Evolutionary conservation across 2,797 vertebrate genomes (phyloP).

Genomic region (Psittacula derbiana): DNA sequence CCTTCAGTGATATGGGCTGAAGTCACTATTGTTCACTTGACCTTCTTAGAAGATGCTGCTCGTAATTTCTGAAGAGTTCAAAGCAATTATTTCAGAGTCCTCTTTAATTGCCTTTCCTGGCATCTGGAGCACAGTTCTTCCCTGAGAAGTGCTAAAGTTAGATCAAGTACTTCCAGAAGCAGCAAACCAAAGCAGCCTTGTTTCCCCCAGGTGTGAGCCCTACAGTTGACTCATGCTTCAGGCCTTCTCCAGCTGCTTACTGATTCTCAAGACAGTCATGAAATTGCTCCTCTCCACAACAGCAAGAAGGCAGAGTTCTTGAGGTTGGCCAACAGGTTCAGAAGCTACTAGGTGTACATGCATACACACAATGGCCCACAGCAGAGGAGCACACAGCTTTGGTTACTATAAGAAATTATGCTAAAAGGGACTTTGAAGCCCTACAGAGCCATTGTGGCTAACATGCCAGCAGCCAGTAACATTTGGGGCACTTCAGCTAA

Average conservation of each 20-base stretch:
- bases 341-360: background rate
- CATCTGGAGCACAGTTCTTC: constrained; percentile 26
- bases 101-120: background rate
- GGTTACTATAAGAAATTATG: background rate
- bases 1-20: background rate
- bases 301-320: background rate
- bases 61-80: background rate
- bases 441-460: background rate
- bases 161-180: constrained; percentile 3
- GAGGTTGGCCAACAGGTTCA: background rate
- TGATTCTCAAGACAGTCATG: background rate
- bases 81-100: background rate
- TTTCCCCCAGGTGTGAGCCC: background rate
- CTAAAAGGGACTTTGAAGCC: background rate
- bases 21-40: background rate
- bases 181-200: background rate
- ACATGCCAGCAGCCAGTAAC: background rate
- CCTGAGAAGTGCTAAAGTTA: background rate
- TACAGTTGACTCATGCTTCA: background rate
- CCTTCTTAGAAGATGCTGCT: background rate
- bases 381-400: background rate
- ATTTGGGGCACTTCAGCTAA: background rate
- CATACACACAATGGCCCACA: background rate
- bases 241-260: background rate
- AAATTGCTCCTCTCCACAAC: background rate